Conservation (phyloP, 2,113 vertebrate genomes). For the Eonycteris spelaea region DNA sequence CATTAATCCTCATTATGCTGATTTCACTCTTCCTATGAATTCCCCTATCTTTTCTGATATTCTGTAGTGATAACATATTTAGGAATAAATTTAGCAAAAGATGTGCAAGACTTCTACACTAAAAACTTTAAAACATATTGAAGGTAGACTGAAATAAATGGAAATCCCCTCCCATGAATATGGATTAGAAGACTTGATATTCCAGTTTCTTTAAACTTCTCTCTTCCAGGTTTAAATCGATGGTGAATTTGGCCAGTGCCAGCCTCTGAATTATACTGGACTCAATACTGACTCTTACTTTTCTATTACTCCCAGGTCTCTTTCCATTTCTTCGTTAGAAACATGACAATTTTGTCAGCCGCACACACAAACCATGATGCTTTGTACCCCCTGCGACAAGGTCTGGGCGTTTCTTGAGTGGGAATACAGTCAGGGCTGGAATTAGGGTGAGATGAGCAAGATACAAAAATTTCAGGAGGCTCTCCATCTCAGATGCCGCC, state of each 20-base stretch:
- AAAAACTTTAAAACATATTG: too few relatives aligned
- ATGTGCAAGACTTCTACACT: too few relatives aligned
- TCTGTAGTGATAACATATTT: too few relatives aligned
- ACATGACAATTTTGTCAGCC: background rate
- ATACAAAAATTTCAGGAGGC: background rate
- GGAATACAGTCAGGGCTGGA: background rate
- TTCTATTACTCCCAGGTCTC: fast-evolving
- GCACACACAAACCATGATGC: background rate
- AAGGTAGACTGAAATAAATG: too few relatives aligned
- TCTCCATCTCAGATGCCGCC: background rate
- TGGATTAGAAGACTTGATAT: too few relatives aligned
- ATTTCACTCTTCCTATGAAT: background rate
- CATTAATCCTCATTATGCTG: background rate
- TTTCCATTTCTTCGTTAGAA: background rate
- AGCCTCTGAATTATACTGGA: background rate
- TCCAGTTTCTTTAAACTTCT: background rate
- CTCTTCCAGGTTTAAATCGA: background rate
- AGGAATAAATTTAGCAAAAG: too few relatives aligned
- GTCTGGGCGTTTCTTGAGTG: background rate
- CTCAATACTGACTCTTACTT: background rate
- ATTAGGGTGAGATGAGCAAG: background rate
- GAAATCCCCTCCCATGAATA: too few relatives aligned
- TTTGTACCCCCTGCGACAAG: background rate
- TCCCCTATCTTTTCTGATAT: too few relatives aligned
- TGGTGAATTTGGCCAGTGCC: background rate